Evolutionary conservation across 2,888 invertebrate species (phyloP).

Genomic region (Neocrepidodera transversa): DNA sequence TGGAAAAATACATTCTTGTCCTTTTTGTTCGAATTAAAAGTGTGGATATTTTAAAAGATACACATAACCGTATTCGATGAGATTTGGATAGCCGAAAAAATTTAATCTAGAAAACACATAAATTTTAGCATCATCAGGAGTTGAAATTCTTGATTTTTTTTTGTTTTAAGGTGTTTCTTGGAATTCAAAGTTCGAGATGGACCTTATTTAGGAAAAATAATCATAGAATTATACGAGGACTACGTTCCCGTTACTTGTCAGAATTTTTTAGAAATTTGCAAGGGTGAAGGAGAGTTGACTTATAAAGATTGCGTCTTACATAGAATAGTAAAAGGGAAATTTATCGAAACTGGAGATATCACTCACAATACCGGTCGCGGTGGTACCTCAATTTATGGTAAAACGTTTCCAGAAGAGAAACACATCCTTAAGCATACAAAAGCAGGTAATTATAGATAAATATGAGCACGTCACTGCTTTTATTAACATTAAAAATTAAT

Average conservation of each 20-base stretch:
- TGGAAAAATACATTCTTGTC: no score
- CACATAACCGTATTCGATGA: no score
- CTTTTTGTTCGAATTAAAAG: no score
- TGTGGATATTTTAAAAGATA: no score
- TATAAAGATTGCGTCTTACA: constrained; percentile 59
- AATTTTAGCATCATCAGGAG: no score
- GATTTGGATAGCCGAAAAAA: no score
- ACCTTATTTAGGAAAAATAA: constrained; percentile 53
- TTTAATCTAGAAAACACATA: no score
- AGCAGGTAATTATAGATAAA: constrained; percentile 52
- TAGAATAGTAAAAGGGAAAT: constrained; percentile 61
- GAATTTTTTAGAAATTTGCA: constrained; percentile 58
- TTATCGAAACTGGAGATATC: constrained; percentile 65
- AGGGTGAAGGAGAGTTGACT: constrained; percentile 45
- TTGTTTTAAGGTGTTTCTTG: constrained; percentile 55
- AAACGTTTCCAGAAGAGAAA: constrained; percentile 60
- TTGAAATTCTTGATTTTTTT: no score
- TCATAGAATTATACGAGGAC: constrained; percentile 58
- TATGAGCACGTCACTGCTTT: background rate
- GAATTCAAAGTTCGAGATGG: constrained; percentile 56
- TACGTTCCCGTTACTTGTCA: constrained; percentile 57
- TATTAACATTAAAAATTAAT: background rate
- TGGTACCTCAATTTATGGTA: constrained; percentile 62
- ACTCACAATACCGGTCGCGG: constrained; percentile 62
- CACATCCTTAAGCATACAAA: constrained; percentile 60